Evolutionary conservation across 1,140 invertebrate species (phyloP).

Genomic region (Musca domestica): DNA sequence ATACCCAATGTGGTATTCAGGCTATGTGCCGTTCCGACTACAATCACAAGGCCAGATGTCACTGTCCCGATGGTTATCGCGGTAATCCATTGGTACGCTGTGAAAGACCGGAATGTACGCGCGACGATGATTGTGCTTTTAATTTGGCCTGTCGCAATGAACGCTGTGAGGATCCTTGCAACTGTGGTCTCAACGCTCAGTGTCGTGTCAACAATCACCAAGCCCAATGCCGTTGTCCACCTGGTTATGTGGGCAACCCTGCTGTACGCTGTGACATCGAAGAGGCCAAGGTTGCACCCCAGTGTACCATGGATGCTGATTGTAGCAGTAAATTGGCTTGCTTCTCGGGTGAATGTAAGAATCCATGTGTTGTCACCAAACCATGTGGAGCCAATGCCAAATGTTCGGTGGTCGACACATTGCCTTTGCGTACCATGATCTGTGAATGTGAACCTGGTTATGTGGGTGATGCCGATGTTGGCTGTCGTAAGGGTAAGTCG

Average conservation of each 20-base stretch:
- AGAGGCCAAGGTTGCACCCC: slow-evolving; percentile 58
- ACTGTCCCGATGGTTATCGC: slow-evolving; percentile 70
- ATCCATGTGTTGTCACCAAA: slow-evolving; percentile 75
- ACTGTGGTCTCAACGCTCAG: slow-evolving; percentile 66
- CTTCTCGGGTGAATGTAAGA: slow-evolving; percentile 74
- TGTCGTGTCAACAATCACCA: slow-evolving; percentile 77
- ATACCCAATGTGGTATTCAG: slow-evolving; percentile 78
- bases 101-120: slow-evolving; percentile 72
- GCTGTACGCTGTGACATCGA: slow-evolving; percentile 63
- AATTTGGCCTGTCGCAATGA: slow-evolving; percentile 73
- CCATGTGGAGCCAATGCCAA: slow-evolving; percentile 78
- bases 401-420: slow-evolving; percentile 78
- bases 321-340: slow-evolving; percentile 83
- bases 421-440: slow-evolving; percentile 82
- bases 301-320: slow-evolving; percentile 79
- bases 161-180: slow-evolving; percentile 77
- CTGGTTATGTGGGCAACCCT: slow-evolving; percentile 79
- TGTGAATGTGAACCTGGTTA: slow-evolving; percentile 80
- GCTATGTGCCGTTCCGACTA: slow-evolving; percentile 73
- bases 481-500: slow-evolving; percentile 71
- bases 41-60: slow-evolving; percentile 74
- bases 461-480: slow-evolving; percentile 78
- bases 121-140: slow-evolving; percentile 70
- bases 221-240: slow-evolving; percentile 76
- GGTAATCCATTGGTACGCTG: slow-evolving; percentile 77